phyloP scores from a whole-genome alignment of 1,140 invertebrate genomes.

The Leptonema lineaticorne region DNA sequence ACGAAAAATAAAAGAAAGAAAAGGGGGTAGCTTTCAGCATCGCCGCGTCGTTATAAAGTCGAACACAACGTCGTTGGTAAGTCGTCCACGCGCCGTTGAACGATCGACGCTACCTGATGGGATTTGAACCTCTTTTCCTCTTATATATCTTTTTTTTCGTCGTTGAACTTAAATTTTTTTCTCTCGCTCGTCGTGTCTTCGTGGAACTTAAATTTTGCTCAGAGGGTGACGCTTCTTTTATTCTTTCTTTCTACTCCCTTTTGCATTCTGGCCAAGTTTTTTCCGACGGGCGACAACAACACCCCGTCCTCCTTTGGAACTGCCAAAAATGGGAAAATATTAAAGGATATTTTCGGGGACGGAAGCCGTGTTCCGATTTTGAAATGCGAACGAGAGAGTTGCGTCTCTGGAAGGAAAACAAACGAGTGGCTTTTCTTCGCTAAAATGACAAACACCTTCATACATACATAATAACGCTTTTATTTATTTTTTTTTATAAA shows the following conservation, averaged over 20 bases:
- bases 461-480: no score
- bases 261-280: not conserved
- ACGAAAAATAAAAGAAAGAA: not conserved
- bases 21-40: not conserved
- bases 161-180: constrained; percentile 21
- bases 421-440: not conserved
- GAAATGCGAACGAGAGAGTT: not conserved
- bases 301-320: no score
- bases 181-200: not conserved
- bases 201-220: constrained; percentile 18
- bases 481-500: no score
- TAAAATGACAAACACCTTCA: no score
- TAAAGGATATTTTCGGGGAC: not conserved
- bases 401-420: not conserved
- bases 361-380: not conserved
- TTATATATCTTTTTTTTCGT: no score
- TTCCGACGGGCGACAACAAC: constrained; percentile 1
- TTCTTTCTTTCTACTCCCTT: not conserved
- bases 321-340: constrained; percentile 8
- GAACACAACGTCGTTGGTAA: constrained; percentile 20
- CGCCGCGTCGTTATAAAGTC: not conserved
- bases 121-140: constrained; percentile 25
- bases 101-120: constrained; percentile 32
- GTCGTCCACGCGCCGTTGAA: constrained; percentile 25
- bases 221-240: not conserved